These are phyloP conservation scores for Mastacembelus armatus DNA, from an alignment of 2,797 vertebrate genomes.

Conservation along the genomic window DNA sequence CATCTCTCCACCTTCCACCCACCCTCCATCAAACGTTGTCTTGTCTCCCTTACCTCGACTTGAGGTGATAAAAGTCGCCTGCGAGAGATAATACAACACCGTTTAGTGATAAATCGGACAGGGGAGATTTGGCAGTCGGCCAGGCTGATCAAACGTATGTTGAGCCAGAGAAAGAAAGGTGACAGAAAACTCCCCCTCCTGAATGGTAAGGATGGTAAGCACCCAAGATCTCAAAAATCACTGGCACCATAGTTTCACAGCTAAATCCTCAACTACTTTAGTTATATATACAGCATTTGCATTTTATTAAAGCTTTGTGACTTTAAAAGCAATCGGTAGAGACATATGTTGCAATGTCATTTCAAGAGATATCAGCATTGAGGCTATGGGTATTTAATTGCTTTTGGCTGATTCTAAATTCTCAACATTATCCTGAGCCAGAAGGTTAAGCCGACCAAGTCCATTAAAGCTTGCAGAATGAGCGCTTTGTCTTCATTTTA, in stretches of 20 bases:
- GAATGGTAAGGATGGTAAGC: constrained; percentile 28
- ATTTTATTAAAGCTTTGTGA: constrained; percentile 13
- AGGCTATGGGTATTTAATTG: constrained; percentile 54
- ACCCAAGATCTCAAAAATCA: constrained; percentile 11
- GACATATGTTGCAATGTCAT: constrained; percentile 17
- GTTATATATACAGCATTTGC: neutral
- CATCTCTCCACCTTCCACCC: constrained; percentile 14
- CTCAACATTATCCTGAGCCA: constrained; percentile 33
- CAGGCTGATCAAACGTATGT: constrained; percentile 47
- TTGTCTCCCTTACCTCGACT: constrained; percentile 15
- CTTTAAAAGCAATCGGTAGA: constrained; percentile 8
- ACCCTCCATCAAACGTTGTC: constrained; percentile 28
- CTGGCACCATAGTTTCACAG: neutral
- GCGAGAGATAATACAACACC: constrained; percentile 62
- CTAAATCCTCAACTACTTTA: neutral
- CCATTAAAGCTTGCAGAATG: constrained; percentile 53
- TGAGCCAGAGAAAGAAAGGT: constrained; percentile 48
- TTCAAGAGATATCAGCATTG: constrained; percentile 25
- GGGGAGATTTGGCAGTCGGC: constrained; percentile 42
- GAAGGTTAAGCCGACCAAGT: constrained; percentile 52
- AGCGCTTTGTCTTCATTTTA: constrained; percentile 62
- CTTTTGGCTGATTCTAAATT: constrained; percentile 52
- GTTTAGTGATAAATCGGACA: constrained; percentile 63
- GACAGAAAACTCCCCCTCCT: constrained; percentile 40
- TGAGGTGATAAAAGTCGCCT: constrained; percentile 63